Base-by-base conservation (phyloP, 2,113 vertebrate species). In the Recurvirostra avosetta region DNA sequence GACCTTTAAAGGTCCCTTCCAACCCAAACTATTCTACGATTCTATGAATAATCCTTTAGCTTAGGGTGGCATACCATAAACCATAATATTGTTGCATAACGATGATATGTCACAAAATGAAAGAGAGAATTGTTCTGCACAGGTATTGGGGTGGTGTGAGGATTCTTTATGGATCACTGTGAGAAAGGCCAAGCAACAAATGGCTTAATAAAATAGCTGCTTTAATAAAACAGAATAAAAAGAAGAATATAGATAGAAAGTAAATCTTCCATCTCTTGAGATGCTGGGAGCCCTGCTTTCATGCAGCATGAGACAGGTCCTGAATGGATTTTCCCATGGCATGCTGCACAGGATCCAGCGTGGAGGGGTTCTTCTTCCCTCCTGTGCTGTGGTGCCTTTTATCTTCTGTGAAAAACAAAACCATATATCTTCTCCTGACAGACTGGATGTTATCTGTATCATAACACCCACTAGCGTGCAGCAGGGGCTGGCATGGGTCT, bases 381-480 rank as follows among this genome's bases (percentile, higher is more conserved):
- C 6, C 36, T 9, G 3, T 12, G 23, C 23, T 59, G 8, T 63
- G 22, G 5, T 88, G 20, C 13, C 21, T 77, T 84, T 76, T 68
- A 32, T 29, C 23, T 72, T 43, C 8, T 40, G 2, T 59, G 11
- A 85, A 58, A 80, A 52, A 21, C 20, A 43, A 14, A 3, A 0
- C 30, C 15, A 11, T 10, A 1, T 43, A 40, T 17, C 11, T 30
- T 63, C 34, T 79, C 16, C 32, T 73, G 30, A 15, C 45, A 43
- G 38, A 52, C 15, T 43, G 59, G 30, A 15, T 43, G 8, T 26
- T 58, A 12, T 12, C 23, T 83, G 36, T 63, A 40, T 16, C 41
- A 2, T 62, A 62, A n/a, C 6, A 58, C 4, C 14, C 29, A n/a
- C 38, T 40, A 65, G 25, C 0, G 0, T 11, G 16, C 41, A 65